phyloP scores from a whole-genome alignment of 2,888 invertebrate genomes.

The Cremastobaeus sp. region DNA sequence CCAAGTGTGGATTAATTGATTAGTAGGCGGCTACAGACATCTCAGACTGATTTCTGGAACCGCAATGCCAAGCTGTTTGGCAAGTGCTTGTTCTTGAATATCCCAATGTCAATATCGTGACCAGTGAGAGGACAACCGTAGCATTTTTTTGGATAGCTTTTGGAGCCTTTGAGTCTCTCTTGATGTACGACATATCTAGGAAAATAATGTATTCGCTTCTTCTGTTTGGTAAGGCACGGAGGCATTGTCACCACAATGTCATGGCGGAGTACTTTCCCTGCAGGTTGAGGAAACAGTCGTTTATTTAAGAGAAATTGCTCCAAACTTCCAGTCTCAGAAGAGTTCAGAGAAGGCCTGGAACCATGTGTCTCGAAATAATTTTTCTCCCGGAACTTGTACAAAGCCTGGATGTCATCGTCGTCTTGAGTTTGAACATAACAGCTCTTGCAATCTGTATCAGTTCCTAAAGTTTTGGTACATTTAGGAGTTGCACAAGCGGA shows the following conservation, averaged over 20 bases:
- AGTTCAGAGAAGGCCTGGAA: conserved; percentile 68
- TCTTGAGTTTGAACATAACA: not conserved
- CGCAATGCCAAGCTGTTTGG: conserved; percentile 69
- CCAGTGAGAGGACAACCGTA: conserved; percentile 69
- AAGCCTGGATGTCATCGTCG: conserved; percentile 48
- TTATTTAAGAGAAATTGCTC: conserved; percentile 82
- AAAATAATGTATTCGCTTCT: conserved; percentile 71
- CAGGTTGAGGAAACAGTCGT: conserved; percentile 80
- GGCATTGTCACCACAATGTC: conserved; percentile 70
- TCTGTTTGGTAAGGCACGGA: conserved; percentile 65
- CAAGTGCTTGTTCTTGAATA: conserved; percentile 64
- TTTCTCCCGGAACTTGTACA: conserved; percentile 79
- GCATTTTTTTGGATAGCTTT: conserved; percentile 38
- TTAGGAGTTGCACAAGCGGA: conserved; percentile 8
- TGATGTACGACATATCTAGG: conserved; percentile 69
- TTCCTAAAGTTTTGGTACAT: not conserved
- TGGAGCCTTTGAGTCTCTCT: conserved; percentile 57
- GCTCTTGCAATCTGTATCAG: not conserved
- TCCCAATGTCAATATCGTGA: conserved; percentile 70
- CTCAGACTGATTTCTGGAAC: conserved; percentile 66
- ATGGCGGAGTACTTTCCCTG: conserved; percentile 68
- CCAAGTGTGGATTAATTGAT: conserved; percentile 21
- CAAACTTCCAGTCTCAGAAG: conserved; percentile 76
- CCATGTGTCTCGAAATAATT: conserved; percentile 84
- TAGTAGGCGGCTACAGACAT: conserved; percentile 24